Evolutionary conservation across 2,113 vertebrate species (phyloP).

Genomic region (Oceanodroma tethys): DNA sequence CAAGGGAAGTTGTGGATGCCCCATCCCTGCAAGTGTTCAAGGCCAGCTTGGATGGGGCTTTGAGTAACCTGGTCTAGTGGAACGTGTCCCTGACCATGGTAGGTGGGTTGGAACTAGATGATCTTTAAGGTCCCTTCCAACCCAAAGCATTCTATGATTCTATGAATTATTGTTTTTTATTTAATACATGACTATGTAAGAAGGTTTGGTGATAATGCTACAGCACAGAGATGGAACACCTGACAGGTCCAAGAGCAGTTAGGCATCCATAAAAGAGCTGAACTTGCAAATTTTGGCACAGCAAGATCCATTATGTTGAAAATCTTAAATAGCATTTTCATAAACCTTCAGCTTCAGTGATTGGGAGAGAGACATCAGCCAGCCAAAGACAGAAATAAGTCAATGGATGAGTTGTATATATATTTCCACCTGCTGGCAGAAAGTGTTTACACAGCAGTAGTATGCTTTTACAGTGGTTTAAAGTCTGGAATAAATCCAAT

Average conservation of each 20-base stretch:
- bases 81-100: too few relatives aligned
- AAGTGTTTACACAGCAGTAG: neutral
- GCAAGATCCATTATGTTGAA: neutral
- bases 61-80: too few relatives aligned
- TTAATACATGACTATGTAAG: neutral
- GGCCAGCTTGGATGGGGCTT: too few relatives aligned
- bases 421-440: conserved; percentile 47
- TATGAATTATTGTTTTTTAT: neutral
- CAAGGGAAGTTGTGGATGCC: neutral
- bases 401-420: neutral
- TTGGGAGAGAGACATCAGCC: neutral
- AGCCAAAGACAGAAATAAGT: neutral
- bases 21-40: neutral
- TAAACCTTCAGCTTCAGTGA: neutral
- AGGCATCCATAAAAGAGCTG: neutral
- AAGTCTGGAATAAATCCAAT: neutral
- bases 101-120: neutral
- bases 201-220: neutral
- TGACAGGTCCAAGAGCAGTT: neutral
- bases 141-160: neutral
- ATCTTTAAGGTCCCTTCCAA: neutral
- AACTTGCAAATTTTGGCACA: neutral
- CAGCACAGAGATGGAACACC: neutral
- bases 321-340: neutral
- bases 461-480: neutral